phyloP scores from a whole-genome alignment of 2,797 vertebrate species.

The Tinamus major region DNA sequence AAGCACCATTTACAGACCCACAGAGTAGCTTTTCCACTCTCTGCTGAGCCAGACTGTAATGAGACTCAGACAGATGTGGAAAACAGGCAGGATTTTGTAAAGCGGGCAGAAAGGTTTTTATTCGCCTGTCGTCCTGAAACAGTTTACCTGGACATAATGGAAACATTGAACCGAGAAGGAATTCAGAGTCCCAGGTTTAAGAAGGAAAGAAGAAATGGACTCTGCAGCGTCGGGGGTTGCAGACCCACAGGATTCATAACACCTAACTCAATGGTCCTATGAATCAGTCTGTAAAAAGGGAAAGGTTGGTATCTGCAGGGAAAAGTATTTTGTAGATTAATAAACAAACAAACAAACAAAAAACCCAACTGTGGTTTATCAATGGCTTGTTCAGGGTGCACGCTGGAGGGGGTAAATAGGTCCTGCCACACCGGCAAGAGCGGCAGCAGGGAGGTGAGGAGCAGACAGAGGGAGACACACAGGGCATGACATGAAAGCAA shows the following conservation, averaged over 20 bases:
- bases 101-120: not conserved
- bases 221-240: not conserved
- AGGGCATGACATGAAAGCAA: not conserved
- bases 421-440: conserved; percentile 4
- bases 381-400: not conserved
- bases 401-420: conserved; percentile 5
- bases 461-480: not conserved
- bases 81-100: not conserved
- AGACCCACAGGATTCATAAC: not conserved
- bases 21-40: not conserved
- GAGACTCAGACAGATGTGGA: not conserved
- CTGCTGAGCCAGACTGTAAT: not conserved
- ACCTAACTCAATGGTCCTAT: not conserved
- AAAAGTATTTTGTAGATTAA: not conserved
- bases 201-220: not conserved
- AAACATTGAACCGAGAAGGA: not conserved
- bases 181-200: not conserved
- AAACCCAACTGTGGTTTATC: not conserved
- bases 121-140: not conserved
- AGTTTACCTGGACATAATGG: not conserved
- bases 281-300: not conserved
- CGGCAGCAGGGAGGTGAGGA: not conserved
- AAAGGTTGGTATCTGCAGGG: not conserved
- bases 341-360: not conserved
- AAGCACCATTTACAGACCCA: not conserved